Conservation (phyloP, 2,888 invertebrate genomes). For the Nomada fabriciana region DNA sequence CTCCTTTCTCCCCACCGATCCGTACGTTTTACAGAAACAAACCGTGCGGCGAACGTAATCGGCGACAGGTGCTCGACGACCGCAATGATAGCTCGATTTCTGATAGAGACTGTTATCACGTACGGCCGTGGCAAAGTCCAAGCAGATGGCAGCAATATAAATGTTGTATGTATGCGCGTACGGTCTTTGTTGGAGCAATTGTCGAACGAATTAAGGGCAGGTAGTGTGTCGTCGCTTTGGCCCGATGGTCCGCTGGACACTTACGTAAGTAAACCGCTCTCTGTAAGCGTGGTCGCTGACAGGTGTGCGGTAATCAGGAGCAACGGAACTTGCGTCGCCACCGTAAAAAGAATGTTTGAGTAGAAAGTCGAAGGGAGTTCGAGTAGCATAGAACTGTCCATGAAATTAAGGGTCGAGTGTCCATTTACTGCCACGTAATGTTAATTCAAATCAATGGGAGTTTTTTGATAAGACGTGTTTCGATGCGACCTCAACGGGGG, state of each 20-base stretch:
- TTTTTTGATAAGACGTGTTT: too few species aligned
- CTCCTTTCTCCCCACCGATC: slow-evolving; percentile 45
- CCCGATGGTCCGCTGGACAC: slow-evolving; percentile 45
- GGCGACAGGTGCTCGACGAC: slow-evolving; percentile 38
- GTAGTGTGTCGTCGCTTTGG: slow-evolving; percentile 2
- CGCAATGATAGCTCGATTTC: slow-evolving; percentile 5
- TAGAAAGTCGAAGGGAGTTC: neutral
- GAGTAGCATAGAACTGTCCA: neutral
- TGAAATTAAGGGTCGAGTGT: neutral
- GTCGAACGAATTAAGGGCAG: too few species aligned
- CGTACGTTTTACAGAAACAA: slow-evolving; percentile 45
- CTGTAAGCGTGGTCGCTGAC: slow-evolving; percentile 55
- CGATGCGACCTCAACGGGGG: neutral
- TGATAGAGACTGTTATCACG: neutral
- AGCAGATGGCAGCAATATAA: too few species aligned
- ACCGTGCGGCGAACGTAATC: slow-evolving; percentile 34
- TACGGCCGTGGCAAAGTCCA: too few species aligned
- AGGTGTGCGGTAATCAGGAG: slow-evolving; percentile 61
- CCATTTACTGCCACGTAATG: neutral
- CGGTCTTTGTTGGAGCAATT: too few species aligned
- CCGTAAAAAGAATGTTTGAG: too few species aligned
- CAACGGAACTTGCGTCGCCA: neutral
- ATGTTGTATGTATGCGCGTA: too few species aligned
- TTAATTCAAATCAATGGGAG: slow-evolving; percentile 10
- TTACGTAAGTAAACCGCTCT: slow-evolving; percentile 71